Conservation (phyloP, 2,888 invertebrate species). For the Amphipoea oculea region DNA sequence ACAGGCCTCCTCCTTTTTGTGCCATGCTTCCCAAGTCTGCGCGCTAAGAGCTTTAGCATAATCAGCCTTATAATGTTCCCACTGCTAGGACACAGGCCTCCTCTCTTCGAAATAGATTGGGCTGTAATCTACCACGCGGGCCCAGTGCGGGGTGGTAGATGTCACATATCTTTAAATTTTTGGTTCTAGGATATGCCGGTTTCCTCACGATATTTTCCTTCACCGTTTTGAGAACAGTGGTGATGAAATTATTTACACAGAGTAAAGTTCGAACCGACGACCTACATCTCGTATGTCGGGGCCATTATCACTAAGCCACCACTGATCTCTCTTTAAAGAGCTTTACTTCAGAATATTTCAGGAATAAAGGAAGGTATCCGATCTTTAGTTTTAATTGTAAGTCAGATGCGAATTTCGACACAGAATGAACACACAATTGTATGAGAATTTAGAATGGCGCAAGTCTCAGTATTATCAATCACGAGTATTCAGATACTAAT, state of each 20-base stretch:
- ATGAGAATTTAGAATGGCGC: constrained; percentile 40
- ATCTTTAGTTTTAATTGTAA: constrained; percentile 13
- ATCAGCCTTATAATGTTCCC: no score
- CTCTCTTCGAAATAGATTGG: no score
- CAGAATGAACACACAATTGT: constrained; percentile 24
- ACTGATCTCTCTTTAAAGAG: background rate
- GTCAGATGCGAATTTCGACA: constrained; percentile 36
- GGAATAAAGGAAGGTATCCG: background rate
- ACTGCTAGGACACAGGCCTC: no score
- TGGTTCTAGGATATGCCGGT: no score
- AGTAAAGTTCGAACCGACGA: background rate
- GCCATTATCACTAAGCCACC: no score
- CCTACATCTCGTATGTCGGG: no score
- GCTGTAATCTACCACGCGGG: no score
- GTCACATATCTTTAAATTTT: no score
- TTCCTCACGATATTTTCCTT: no score
- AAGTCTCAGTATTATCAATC: constrained; percentile 34
- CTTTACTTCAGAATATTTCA: background rate
- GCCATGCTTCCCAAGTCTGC: background rate
- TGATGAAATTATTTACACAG: background rate
- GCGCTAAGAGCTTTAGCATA: background rate
- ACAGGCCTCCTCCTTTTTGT: background rate
- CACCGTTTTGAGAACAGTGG: no score
- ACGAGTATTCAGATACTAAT: constrained; percentile 55
- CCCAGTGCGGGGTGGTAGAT: no score